Evolutionary conservation across 2,888 invertebrate species (phyloP), one percentile per base, ranked within the genome.

Genomic region (Drepanosiphum platanoidis): DNA sequence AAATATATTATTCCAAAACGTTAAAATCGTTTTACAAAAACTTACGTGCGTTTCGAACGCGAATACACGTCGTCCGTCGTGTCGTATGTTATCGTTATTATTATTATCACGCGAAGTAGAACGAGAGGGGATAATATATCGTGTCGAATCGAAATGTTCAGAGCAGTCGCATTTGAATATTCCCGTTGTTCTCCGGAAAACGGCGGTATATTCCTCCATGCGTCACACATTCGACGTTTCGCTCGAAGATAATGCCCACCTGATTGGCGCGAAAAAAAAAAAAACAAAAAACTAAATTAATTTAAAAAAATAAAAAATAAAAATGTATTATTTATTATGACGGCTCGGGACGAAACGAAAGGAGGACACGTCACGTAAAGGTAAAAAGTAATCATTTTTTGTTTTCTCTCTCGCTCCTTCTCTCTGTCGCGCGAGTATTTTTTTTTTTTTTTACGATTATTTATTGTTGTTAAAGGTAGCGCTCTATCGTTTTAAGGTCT

Each of bases 401-500:
- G 27, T 46, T 77, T 36, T 68, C 75, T 84, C 75, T 39, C 77
- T 75, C 75, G 13, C 75, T 75, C 66, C n/a, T 75, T 36, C 30
- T 39, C 42, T 32, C 66, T 83, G 66, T 83, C 46, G 83, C 74
- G 74, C 74, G 32, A 83, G 46, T 64, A 72, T 64, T 42, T 72
- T 80, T 82, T 84, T 84, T 64, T 42, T 72, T 80, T 82, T 84
- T 84, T 84, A 84, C 83, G 75, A 75, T 84, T 84, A 84, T 77
- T 77, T 84, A 68, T 84, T 84, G 75, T 84, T 84, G 84, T 84
- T 77, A 84, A 77, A 84, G 75, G 84, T 84, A 84, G 84, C 84
- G 84, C 84, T 84, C 84, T 84, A 84, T 84, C 84, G 84, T 84
- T 84, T 84, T 84, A 84, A 75, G 84, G 84, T 84, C 84, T 84